Evolutionary conservation across 2,113 vertebrate genomes (phyloP), one percentile per base, ranked within the genome.

Genomic region (Coryphaenoides rupestris): DNA sequence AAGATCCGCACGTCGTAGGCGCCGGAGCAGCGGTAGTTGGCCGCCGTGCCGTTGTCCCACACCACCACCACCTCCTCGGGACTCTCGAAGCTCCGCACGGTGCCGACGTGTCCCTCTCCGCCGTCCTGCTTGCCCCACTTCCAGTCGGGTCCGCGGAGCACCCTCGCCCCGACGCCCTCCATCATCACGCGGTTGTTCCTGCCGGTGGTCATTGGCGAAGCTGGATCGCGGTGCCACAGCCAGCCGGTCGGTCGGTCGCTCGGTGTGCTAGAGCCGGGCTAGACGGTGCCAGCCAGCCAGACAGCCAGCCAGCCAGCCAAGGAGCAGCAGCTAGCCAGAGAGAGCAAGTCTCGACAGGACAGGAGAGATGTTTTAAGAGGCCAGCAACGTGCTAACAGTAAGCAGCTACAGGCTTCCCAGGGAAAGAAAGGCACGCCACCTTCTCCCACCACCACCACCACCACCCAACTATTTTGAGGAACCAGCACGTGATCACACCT

Each of bases 91-190:
- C 96, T 99, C 84, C 96, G 91, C 15, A 99, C 96, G 15, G 96
- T 98, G 84, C 96, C 96, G 66, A 96, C 95, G 82, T 99, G 96
- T 64, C 96, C 96, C 86, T 99, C 96, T 84, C 96, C 96, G 15
- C 96, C 96, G 73, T 99, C 96, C 93, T 98, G 96, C 77, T 99
- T 98, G 12, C 96, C 96, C 96, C 96, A 99, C 80, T 98, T 99
- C 96, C 96, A 99, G 87, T 99, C 96, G 1, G 96, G 96, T 83
- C 96, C 96, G 33, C 96, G 93, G 50, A 98, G 92, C 22, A 97
- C 95, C 66, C 96, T 92, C 9, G 96, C 96, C 23, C 96, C 96
- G 14, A 98, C 96, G 68, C 96, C 96, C 80, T 98, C 96, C 93
- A 98, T 96, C 96, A 98, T 96, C 74, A 95, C 94, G 19, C 96